These are phyloP conservation scores for Turdus rufiventris DNA, from an alignment of 2,113 vertebrate genomes.

Conservation along the genomic window DNA sequence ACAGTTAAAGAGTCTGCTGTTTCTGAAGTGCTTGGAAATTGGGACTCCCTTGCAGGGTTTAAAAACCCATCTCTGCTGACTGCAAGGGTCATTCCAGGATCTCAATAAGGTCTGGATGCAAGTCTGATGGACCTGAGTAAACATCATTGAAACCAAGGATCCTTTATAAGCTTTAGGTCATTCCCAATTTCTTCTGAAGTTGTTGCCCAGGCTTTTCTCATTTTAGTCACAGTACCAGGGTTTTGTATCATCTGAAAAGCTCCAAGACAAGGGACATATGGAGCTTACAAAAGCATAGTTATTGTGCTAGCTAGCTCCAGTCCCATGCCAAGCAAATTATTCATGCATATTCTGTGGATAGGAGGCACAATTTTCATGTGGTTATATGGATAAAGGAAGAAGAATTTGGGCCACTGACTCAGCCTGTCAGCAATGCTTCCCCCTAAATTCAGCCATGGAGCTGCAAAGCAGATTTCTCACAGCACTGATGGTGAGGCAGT, in stretches of 20 bases:
- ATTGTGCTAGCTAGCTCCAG: conserved; percentile 40
- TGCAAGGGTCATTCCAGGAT: conserved; percentile 26
- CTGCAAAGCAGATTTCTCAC: conserved; percentile 32
- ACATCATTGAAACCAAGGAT: not conserved
- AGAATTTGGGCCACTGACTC: conserved; percentile 58
- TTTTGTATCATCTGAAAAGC: conserved; percentile 39
- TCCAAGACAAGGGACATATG: conserved; percentile 40
- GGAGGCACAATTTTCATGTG: conserved; percentile 57
- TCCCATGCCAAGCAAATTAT: conserved; percentile 59
- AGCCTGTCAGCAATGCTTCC: conserved; percentile 40
- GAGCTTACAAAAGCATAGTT: conserved; percentile 46
- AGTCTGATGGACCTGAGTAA: not conserved
- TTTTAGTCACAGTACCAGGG: conserved; percentile 33
- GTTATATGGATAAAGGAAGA: conserved; percentile 51
- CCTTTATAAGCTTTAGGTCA: conserved; percentile 33
- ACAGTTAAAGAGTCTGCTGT: not conserved
- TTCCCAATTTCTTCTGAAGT: conserved; percentile 41
- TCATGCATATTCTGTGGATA: conserved; percentile 50
- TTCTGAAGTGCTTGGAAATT: not conserved
- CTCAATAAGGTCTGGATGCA: not conserved
- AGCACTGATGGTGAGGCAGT: not conserved
- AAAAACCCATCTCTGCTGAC: not conserved
- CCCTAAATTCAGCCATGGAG: not conserved
- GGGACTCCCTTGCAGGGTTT: not conserved
- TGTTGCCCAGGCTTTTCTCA: conserved; percentile 31